Percentiles rank a stretch among this genome's conserved stretches.
phyloP scores from a whole-genome alignment of 2,113 vertebrate species.

The Lycaon pictus region DNA sequence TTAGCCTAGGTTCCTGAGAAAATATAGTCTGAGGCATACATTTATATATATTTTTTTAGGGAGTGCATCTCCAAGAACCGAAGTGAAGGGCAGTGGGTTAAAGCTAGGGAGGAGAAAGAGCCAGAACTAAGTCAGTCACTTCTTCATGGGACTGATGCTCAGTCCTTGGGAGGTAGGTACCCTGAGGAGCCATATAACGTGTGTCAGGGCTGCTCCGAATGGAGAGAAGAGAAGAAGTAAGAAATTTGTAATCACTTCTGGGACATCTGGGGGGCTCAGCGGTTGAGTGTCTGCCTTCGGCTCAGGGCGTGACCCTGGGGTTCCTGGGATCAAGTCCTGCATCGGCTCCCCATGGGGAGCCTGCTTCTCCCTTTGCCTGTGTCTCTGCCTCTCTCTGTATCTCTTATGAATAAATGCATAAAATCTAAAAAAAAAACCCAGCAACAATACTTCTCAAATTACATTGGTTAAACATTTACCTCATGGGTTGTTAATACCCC shows the following conservation, averaged over 20 bases:
- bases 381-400: no score
- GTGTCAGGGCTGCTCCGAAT: not conserved
- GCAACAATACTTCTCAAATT: not conserved
- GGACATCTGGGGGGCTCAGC: no score
- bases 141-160: not conserved
- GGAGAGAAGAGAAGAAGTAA: not conserved
- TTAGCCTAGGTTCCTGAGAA: not conserved
- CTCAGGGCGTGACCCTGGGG: no score
- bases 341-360: no score
- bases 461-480: not conserved
- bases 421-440: no score
- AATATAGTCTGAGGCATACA: not conserved
- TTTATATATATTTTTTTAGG: not conserved
- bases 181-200: not conserved
- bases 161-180: not conserved
- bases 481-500: not conserved
- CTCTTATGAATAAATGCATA: no score
- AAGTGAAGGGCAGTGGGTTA: not conserved
- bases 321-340: no score
- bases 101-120: not conserved
- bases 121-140: not conserved
- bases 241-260: not conserved
- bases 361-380: no score
- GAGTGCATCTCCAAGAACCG: not conserved
- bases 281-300: no score